Conservation (phyloP, 2,888 invertebrate genomes). For the Erannis defoliaria region DNA sequence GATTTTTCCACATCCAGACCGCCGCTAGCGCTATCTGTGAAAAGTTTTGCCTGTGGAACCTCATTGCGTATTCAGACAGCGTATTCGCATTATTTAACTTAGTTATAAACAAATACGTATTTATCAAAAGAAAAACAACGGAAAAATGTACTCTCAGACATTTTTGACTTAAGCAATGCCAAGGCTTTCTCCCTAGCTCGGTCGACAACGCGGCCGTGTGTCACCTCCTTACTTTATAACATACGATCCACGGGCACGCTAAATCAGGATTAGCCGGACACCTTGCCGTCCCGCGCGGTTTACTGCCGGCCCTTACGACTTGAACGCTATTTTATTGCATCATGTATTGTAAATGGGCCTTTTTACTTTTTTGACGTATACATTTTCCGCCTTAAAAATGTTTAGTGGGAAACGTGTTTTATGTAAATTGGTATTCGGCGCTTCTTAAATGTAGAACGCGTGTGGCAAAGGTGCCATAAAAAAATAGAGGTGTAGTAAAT, state of each 20-base stretch:
- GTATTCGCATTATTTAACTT: too few relatives aligned
- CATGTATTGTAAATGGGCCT: slow-evolving; percentile 63
- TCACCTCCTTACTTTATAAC: slow-evolving; percentile 68
- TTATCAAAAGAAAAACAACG: too few relatives aligned
- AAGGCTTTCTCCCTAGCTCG: slow-evolving; percentile 23
- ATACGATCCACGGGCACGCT: slow-evolving; percentile 71
- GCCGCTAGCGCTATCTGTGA: too few relatives aligned
- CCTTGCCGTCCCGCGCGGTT: slow-evolving; percentile 74
- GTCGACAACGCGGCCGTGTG: slow-evolving; percentile 50
- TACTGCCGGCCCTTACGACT: slow-evolving; percentile 68
- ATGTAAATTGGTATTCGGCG: slow-evolving; percentile 32
- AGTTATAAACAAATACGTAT: too few relatives aligned
- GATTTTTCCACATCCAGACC: too few relatives aligned
- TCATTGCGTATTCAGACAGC: too few relatives aligned
- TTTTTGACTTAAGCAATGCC: neutral
- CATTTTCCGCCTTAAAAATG: slow-evolving; percentile 37
- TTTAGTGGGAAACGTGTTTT: slow-evolving; percentile 41
- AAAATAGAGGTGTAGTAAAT: too few relatives aligned
- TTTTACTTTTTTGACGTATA: slow-evolving; percentile 38
- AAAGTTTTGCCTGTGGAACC: too few relatives aligned
- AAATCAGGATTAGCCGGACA: slow-evolving; percentile 84
- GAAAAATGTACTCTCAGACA: too few relatives aligned
- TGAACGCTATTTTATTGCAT: slow-evolving; percentile 72
- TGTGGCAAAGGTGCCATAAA: slow-evolving; percentile 5
- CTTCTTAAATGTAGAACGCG: slow-evolving; percentile 18